These are phyloP conservation scores for Merops nubicus DNA, from an alignment of 2,113 vertebrate species.

Conservation along the genomic window DNA sequence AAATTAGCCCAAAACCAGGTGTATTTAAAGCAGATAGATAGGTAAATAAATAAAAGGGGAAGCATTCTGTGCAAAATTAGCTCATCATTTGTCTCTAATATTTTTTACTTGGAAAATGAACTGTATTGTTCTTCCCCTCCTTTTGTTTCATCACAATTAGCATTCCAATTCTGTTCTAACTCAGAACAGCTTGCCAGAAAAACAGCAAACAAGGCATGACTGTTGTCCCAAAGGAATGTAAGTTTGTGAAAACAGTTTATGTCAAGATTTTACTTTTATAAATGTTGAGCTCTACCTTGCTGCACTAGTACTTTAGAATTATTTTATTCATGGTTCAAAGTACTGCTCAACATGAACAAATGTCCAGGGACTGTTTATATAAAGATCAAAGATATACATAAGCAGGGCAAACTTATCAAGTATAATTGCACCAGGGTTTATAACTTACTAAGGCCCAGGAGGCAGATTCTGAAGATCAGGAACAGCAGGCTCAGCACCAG, in stretches of 20 bases:
- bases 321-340: slow-evolving; percentile 39
- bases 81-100: neutral
- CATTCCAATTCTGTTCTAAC: neutral
- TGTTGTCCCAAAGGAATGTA: neutral
- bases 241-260: slow-evolving; percentile 13
- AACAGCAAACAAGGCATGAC: neutral
- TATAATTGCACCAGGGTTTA: neutral
- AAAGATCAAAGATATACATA: slow-evolving; percentile 38
- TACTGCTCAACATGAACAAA: slow-evolving; percentile 20
- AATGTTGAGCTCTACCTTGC: slow-evolving; percentile 9
- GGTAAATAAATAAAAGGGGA: neutral
- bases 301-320: neutral
- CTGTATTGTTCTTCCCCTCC: neutral
- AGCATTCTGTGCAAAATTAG: neutral
- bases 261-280: slow-evolving; percentile 20
- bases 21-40: neutral
- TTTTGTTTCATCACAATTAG: neutral
- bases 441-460: neutral
- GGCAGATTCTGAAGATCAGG: neutral
- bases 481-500: neutral
- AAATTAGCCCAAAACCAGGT: neutral
- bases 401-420: neutral
- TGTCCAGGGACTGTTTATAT: slow-evolving; percentile 32
- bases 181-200: neutral
- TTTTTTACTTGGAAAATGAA: neutral